A percentile compares a stretch with the other conserved stretches of the same genome.
These are phyloP conservation scores for Camponotus fellah DNA, from an alignment of 2,888 invertebrate species.

Conservation along the genomic window DNA sequence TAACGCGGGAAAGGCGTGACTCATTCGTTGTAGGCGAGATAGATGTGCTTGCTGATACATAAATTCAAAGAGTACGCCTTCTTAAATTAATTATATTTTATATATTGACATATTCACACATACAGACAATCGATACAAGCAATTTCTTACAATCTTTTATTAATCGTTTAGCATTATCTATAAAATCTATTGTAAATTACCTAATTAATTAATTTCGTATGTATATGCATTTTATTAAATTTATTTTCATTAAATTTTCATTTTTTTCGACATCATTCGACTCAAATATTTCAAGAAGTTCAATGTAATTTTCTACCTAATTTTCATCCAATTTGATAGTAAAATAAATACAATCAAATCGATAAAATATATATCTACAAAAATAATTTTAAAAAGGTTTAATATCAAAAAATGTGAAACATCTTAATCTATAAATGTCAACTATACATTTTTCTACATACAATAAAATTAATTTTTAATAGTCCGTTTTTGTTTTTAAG, in stretches of 20 bases:
- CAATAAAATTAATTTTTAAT: constrained; percentile 13
- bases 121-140: neutral
- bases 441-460: neutral
- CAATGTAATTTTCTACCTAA: neutral
- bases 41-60: constrained; percentile 46
- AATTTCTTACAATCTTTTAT: constrained; percentile 14
- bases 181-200: neutral
- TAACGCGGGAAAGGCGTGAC: constrained; percentile 46
- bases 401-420: neutral
- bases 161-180: constrained; percentile 15
- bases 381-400: neutral
- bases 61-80: constrained; percentile 57
- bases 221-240: neutral
- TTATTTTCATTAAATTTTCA: neutral
- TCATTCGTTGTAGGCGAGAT: constrained; percentile 49
- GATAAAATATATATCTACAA: neutral
- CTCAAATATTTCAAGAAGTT: neutral
- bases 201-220: neutral
- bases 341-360: neutral
- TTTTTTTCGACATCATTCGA: neutral
- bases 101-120: constrained; percentile 25
- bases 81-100: constrained; percentile 56
- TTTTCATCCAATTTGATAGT: neutral
- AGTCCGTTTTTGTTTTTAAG: neutral
- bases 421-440: neutral